phyloP scores from a whole-genome alignment of 2,113 vertebrate species.

The Sander vitreus region DNA sequence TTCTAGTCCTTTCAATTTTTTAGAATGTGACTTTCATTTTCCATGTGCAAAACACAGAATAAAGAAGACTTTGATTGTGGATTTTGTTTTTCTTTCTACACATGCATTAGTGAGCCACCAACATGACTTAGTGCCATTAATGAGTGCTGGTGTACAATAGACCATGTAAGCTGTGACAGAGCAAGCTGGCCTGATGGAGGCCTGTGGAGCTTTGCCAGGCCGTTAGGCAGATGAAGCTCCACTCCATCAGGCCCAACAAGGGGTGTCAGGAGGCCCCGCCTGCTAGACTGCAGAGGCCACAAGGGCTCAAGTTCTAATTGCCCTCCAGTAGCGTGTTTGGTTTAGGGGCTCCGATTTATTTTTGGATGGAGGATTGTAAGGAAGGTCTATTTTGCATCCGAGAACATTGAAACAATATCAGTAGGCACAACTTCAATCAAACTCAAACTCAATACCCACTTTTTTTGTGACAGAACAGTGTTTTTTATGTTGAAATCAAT shows the following conservation, averaged over 20 bases:
- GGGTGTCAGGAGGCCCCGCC: conserved; percentile 74
- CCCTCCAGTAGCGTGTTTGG: conserved; percentile 58
- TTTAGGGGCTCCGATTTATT: conserved; percentile 57
- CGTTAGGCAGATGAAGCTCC: conserved; percentile 87
- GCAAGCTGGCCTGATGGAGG: conserved; percentile 65
- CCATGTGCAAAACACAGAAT: conserved; percentile 55
- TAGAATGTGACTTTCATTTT: conserved; percentile 51
- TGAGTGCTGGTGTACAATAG: conserved; percentile 78
- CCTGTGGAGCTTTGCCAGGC: conserved; percentile 83
- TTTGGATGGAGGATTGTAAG: conserved; percentile 25
- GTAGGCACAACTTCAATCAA: neutral
- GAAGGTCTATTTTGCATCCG: conserved; percentile 22
- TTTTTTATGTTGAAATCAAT: neutral
- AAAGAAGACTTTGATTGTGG: conserved; percentile 50
- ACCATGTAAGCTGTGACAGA: conserved; percentile 68
- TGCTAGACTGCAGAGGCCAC: conserved; percentile 48
- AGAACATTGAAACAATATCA: conserved; percentile 1
- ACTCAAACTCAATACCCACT: neutral
- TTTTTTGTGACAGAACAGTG: neutral
- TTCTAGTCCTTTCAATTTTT: conserved; percentile 29
- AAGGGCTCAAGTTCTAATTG: conserved; percentile 70
- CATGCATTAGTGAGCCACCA: conserved; percentile 61
- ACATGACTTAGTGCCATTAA: conserved; percentile 77
- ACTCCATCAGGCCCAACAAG: conserved; percentile 84
- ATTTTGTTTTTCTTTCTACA: conserved; percentile 62